Conservation (phyloP, 2,113 vertebrate species). For the Monopterus albus region DNA sequence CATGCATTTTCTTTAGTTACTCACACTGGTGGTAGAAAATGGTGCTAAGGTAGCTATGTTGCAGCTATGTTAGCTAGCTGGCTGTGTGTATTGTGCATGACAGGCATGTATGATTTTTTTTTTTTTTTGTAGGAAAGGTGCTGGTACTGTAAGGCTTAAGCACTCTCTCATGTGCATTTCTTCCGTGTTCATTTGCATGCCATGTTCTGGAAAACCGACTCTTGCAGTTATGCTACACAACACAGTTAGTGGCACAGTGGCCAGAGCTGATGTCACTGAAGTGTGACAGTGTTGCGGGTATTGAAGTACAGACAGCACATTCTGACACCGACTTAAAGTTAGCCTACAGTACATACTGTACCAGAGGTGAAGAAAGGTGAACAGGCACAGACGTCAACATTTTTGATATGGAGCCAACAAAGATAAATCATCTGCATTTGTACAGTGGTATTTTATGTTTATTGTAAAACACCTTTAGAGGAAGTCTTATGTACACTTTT, state of each 20-base stretch:
- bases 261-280: conserved; percentile 13
- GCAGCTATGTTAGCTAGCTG: conserved; percentile 8
- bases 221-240: conserved; percentile 33
- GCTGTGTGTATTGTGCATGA: conserved; percentile 19
- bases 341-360: too few relatives aligned
- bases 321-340: too few relatives aligned
- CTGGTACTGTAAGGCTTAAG: conserved; percentile 1
- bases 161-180: conserved; percentile 30
- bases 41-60: too few relatives aligned
- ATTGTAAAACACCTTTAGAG: background rate
- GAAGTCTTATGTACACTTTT: background rate
- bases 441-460: background rate
- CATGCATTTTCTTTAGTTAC: too few relatives aligned
- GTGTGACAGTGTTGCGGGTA: conserved; percentile 2
- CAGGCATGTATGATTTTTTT: conserved; percentile 17
- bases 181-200: conserved; percentile 3
- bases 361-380: too few relatives aligned
- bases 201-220: conserved; percentile 21
- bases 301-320: conserved; percentile 3
- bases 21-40: too few relatives aligned
- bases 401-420: background rate
- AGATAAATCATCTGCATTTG: too few relatives aligned
- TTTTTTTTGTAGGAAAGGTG: too few relatives aligned
- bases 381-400: background rate
- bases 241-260: conserved; percentile 2